Conservation (phyloP, 2,113 vertebrate genomes). For the Procavia capensis region DNA sequence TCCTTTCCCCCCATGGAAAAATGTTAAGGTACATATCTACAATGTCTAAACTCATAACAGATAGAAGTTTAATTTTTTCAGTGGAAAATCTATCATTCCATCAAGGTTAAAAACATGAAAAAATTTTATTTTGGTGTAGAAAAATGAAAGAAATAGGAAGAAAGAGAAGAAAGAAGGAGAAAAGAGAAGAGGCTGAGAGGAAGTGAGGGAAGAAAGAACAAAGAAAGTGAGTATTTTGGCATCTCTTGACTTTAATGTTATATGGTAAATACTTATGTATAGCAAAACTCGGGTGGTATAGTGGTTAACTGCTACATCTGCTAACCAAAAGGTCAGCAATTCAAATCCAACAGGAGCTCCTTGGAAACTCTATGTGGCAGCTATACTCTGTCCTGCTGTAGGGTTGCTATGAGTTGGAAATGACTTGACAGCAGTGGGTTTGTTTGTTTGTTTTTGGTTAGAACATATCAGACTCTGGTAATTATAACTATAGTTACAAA, state of each 20-base stretch:
- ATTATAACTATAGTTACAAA: no score
- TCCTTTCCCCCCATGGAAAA: background rate
- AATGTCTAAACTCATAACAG: background rate
- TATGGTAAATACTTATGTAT: background rate
- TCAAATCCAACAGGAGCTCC: no score
- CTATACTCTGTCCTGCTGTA: no score
- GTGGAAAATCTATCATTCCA: background rate
- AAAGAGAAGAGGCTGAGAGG: background rate
- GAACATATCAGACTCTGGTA: no score
- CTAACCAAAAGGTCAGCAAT: no score
- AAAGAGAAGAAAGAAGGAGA: fast-evolving
- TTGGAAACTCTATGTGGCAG: no score
- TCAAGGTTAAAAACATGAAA: background rate
- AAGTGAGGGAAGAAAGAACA: background rate
- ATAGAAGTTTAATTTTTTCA: background rate
- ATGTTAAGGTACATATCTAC: background rate
- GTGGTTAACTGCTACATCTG: no score
- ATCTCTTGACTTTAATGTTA: background rate
- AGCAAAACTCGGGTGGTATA: no score
- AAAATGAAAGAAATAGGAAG: background rate
- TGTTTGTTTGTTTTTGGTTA: no score
- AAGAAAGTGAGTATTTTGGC: background rate
- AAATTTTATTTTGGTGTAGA: background rate
- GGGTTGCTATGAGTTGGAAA: no score
- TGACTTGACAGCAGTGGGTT: no score